phyloP scores from a whole-genome alignment of 1,140 invertebrate species.

The Megalonaias nervosa region DNA sequence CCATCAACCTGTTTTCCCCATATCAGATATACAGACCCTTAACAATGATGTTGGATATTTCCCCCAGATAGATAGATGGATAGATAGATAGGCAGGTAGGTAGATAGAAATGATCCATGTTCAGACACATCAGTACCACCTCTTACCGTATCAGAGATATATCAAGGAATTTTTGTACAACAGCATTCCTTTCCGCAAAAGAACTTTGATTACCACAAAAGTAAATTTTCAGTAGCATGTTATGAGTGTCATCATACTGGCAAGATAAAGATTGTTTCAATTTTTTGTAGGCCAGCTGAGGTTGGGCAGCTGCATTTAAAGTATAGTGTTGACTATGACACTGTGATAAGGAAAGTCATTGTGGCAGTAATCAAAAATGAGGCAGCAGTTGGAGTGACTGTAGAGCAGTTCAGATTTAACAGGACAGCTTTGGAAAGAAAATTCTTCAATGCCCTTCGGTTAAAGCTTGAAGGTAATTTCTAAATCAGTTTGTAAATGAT shows the following conservation, averaged over 20 bases:
- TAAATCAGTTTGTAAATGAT: not conserved
- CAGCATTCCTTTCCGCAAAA: not conserved
- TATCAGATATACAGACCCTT: no score
- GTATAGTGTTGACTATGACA: constrained; percentile 21
- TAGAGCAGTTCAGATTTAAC: constrained; percentile 32
- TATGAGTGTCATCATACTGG: not conserved
- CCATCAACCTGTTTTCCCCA: no score
- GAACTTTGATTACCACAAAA: not conserved
- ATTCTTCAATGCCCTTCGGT: constrained; percentile 17
- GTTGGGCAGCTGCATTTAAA: constrained; percentile 9
- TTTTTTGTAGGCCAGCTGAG: constrained; percentile 20
- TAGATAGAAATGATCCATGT: no score
- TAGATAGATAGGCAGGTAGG: no score
- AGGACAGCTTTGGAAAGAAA: constrained; percentile 22
- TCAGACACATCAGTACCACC: no score
- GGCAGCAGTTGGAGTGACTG: constrained; percentile 3
- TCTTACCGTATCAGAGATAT: no score
- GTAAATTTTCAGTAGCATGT: not conserved
- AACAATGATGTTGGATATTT: no score
- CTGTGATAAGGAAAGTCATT: constrained; percentile 7
- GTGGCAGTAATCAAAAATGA: not conserved
- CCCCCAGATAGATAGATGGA: no score
- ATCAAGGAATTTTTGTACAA: not conserved
- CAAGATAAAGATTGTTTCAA: not conserved
- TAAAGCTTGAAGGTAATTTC: constrained; percentile 25